A percentile compares a stretch with the other conserved stretches of the same genome.
Evolutionary conservation across 2,113 vertebrate species (phyloP).

Genomic region (Tenrec ecaudatus): DNA sequence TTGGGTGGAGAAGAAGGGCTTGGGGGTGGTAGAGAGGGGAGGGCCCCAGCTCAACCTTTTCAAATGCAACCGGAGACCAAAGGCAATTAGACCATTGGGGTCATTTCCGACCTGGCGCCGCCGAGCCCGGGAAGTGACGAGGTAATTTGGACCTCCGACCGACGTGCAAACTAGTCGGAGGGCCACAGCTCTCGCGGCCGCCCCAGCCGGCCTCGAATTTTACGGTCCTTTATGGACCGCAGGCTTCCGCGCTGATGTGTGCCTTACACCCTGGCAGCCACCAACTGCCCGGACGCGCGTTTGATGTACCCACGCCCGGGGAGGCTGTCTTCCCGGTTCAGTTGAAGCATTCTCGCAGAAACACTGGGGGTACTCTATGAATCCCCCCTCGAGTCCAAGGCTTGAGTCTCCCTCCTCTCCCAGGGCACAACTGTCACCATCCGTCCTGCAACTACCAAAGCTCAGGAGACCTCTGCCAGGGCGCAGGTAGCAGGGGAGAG

Average conservation of each 20-base stretch:
- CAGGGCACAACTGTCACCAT: slow-evolving; percentile 62
- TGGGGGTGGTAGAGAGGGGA: slow-evolving; percentile 63
- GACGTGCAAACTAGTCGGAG: slow-evolving; percentile 83
- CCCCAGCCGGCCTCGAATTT: slow-evolving; percentile 76
- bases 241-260: slow-evolving; percentile 80
- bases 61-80: slow-evolving; percentile 89
- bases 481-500: slow-evolving; percentile 10
- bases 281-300: slow-evolving; percentile 79
- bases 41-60: slow-evolving; percentile 82
- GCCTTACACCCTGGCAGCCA: slow-evolving; percentile 82
- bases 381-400: slow-evolving; percentile 39
- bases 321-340: slow-evolving; percentile 33
- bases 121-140: slow-evolving; percentile 88
- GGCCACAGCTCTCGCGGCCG: slow-evolving; percentile 68
- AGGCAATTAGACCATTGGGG: slow-evolving; percentile 88
- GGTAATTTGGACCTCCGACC: slow-evolving; percentile 85
- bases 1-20: slow-evolving; percentile 75
- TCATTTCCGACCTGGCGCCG: slow-evolving; percentile 91
- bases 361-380: slow-evolving; percentile 14
- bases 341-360: slow-evolving; percentile 61
- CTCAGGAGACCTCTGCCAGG: slow-evolving; percentile 26
- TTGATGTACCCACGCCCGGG: slow-evolving; percentile 81
- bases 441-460: slow-evolving; percentile 44
- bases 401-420: not conserved
- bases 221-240: slow-evolving; percentile 83